phyloP scores from a whole-genome alignment of 2,888 invertebrate genomes.

The Atherix ibis region DNA sequence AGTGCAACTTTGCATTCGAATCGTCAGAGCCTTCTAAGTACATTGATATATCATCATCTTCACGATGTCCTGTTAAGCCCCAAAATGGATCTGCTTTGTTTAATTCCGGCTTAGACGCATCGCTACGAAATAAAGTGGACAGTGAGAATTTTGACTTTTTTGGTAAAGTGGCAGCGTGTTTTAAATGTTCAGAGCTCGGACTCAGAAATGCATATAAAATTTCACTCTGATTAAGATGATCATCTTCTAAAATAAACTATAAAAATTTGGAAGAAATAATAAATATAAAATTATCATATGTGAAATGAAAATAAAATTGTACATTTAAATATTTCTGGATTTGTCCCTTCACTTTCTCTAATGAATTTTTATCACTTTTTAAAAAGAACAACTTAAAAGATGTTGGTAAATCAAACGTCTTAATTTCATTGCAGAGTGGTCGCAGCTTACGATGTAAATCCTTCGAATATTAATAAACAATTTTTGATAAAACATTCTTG shows the following conservation, averaged over 20 bases:
- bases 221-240: constrained; percentile 73
- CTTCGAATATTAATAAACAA: constrained; percentile 37
- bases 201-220: constrained; percentile 82
- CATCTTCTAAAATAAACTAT: constrained; percentile 75
- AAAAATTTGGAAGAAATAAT: constrained; percentile 4
- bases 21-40: constrained; percentile 51
- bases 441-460: constrained; percentile 70
- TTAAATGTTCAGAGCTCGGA: constrained; percentile 78
- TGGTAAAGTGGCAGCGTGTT: constrained; percentile 57
- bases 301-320: too few relatives aligned
- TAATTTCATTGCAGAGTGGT: constrained; percentile 65
- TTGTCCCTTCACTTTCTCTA: constrained; percentile 68
- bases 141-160: constrained; percentile 80
- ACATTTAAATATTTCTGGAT: constrained; percentile 79
- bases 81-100: constrained; percentile 25
- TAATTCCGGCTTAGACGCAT: constrained; percentile 26
- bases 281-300: too few relatives aligned
- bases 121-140: constrained; percentile 74
- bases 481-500: constrained; percentile 1
- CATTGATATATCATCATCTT: constrained; percentile 67
- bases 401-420: constrained; percentile 68
- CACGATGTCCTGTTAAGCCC: constrained; percentile 41
- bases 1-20: constrained; percentile 25
- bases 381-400: constrained; percentile 69
- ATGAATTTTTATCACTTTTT: constrained; percentile 61